Conservation (phyloP, 2,797 vertebrate species). For the Tragopan temminckii region DNA sequence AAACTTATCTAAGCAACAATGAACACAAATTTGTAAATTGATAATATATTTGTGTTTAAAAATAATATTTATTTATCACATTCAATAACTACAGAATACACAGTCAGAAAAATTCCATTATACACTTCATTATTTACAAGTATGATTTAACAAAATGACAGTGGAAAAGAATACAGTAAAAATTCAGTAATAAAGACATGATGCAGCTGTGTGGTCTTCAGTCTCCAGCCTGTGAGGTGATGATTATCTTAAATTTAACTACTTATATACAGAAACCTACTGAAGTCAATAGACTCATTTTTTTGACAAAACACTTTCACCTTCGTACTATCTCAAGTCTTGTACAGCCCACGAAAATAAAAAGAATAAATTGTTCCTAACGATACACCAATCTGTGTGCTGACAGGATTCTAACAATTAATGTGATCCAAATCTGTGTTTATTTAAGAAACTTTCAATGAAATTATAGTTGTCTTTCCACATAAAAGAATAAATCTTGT, state of each 20-base stretch:
- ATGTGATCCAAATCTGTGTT: neutral
- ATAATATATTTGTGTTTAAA: neutral
- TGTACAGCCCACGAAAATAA: neutral
- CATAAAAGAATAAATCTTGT: neutral
- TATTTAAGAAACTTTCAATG: neutral
- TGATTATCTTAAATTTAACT: neutral
- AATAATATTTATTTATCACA: neutral
- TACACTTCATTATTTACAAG: neutral
- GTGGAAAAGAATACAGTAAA: neutral
- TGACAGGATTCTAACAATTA: neutral
- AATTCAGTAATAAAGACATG: neutral
- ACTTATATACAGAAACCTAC: neutral
- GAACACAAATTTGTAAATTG: neutral
- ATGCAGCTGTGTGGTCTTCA: neutral
- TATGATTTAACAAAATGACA: neutral
- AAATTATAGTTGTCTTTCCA: neutral
- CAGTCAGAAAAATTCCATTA: neutral
- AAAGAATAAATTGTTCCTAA: neutral
- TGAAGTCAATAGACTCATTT: neutral
- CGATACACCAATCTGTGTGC: neutral
- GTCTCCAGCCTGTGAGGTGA: neutral
- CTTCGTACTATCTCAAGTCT: neutral
- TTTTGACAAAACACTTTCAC: neutral
- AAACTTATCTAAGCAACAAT: neutral
- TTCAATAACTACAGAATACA: neutral